Percentiles rank a stretch among this genome's conserved stretches.
These are phyloP conservation scores for Coreoperca whiteheadi DNA, from an alignment of 2,113 vertebrate species.

Conservation along the genomic window DNA sequence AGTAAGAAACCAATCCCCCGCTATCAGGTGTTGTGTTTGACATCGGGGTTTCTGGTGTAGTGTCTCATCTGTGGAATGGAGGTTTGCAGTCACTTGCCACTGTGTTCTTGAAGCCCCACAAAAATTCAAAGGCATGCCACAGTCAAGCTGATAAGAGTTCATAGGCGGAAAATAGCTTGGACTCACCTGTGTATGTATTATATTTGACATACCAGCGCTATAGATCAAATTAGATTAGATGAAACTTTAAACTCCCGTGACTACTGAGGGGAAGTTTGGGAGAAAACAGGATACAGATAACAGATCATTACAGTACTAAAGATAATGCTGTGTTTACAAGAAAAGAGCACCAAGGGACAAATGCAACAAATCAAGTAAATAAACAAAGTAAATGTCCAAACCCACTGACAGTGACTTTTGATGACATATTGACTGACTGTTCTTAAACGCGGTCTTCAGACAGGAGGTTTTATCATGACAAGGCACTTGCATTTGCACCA, in stretches of 20 bases:
- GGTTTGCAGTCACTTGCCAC: conserved; percentile 67
- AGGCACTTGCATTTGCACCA: background rate
- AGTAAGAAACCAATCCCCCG: conserved; percentile 59
- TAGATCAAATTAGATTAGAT: conserved; percentile 62
- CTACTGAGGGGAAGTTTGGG: conserved; percentile 54
- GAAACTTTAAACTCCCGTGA: conserved; percentile 50
- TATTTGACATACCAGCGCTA: conserved; percentile 55
- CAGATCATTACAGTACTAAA: conserved; percentile 14
- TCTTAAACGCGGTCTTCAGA: background rate
- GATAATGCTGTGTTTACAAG: conserved; percentile 50
- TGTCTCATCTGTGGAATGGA: conserved; percentile 71
- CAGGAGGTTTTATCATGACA: background rate
- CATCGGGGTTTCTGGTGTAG: conserved; percentile 54
- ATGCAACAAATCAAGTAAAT: conserved; percentile 54
- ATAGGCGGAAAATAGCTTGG: background rate
- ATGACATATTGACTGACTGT: background rate
- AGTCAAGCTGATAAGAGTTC: conserved; percentile 48
- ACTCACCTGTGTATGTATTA: conserved; percentile 53
- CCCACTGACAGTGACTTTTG: background rate
- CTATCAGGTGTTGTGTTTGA: conserved; percentile 77
- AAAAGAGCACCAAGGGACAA: conserved; percentile 36
- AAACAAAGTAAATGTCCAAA: conserved; percentile 38
- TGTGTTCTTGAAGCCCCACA: conserved; percentile 45
- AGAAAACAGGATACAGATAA: conserved; percentile 60
- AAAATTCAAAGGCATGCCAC: conserved; percentile 64